Evolutionary conservation across 1,140 invertebrate species (phyloP), one percentile per base, ranked within the genome.

Genomic region (Adoxophyes honmai): DNA sequence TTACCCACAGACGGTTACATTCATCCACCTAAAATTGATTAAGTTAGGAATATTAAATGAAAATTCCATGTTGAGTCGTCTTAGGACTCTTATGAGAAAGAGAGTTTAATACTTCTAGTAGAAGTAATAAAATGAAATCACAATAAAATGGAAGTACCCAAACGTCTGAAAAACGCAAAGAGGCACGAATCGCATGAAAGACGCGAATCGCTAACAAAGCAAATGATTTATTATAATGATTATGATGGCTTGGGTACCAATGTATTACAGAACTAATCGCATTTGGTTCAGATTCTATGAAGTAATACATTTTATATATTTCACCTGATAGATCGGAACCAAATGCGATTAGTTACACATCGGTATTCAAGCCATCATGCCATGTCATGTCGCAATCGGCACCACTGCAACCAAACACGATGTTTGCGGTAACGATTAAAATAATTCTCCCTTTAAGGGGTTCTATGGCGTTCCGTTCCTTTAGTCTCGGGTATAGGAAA

Each of bases 1-100:
- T 88, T 10, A 92, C 84, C 92, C 92, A 92, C 28, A 92, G 73
- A 34, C 91, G 89, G 67, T 91, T 83, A 73, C 91, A 92, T 60
- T 90, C 88, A 66, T 92, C 92, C 39, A 91, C 91, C 92, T 93
- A 77, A 37, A 79, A 86, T 59, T 11, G 21, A 33, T 10, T 18
- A 21, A 21, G 0, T n/a, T n/a, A n/a, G n/a, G n/a, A n/a, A n/a
- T n/a, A n/a, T n/a, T n/a, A n/a, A n/a, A n/a, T n/a, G n/a, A n/a
- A n/a, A n/a, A n/a, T n/a, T n/a, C n/a, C n/a, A n/a, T n/a, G n/a
- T n/a, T n/a, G n/a, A n/a, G n/a, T n/a, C n/a, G n/a, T n/a, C n/a
- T n/a, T n/a, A n/a, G n/a, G n/a, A n/a, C n/a, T n/a, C n/a, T n/a
- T n/a, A n/a, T n/a, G n/a, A n/a, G n/a, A n/a, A n/a, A n/a, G n/a